Percentiles rank a stretch among this genome's conserved stretches.
phyloP scores from a whole-genome alignment of 2,113 vertebrate species.

The Ranitomeya imitator region DNA sequence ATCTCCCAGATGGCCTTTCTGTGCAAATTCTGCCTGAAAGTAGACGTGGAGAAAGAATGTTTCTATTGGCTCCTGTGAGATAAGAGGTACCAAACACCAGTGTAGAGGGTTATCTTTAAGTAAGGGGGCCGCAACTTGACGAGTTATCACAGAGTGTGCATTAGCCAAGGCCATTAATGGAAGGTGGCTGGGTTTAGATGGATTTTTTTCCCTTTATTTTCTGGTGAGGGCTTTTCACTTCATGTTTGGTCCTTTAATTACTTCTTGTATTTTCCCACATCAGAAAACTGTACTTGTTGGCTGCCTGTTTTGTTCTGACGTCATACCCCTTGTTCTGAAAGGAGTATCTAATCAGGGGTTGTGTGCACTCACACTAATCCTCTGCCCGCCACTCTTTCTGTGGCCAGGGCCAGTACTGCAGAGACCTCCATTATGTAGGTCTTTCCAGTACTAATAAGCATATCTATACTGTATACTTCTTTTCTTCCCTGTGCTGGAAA shows the following conservation, averaged over 20 bases:
- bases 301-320: constrained; percentile 34
- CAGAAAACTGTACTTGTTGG: constrained; percentile 34
- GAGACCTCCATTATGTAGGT: constrained; percentile 13
- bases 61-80: constrained; percentile 14
- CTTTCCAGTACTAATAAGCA: constrained; percentile 19
- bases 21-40: constrained; percentile 25
- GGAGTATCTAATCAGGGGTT: constrained; percentile 15
- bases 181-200: constrained; percentile 35
- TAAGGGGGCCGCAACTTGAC: constrained; percentile 38
- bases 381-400: constrained; percentile 45
- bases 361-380: constrained; percentile 60
- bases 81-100: constrained; percentile 17
- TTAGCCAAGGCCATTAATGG: constrained; percentile 15
- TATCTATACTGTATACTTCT: constrained; percentile 25
- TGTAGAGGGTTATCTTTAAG: constrained; percentile 46
- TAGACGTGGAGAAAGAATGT: neutral
- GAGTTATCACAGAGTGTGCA: constrained; percentile 29
- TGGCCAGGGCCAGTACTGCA: constrained; percentile 36
- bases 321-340: constrained; percentile 36
- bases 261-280: constrained; percentile 34
- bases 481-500: constrained; percentile 26
- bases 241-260: constrained; percentile 21
- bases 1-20: constrained; percentile 25
- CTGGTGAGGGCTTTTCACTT: constrained; percentile 25
- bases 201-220: constrained; percentile 15